Evolutionary conservation across 2,113 vertebrate genomes (phyloP).

Genomic region (Myrmecophaga tridactyla): DNA sequence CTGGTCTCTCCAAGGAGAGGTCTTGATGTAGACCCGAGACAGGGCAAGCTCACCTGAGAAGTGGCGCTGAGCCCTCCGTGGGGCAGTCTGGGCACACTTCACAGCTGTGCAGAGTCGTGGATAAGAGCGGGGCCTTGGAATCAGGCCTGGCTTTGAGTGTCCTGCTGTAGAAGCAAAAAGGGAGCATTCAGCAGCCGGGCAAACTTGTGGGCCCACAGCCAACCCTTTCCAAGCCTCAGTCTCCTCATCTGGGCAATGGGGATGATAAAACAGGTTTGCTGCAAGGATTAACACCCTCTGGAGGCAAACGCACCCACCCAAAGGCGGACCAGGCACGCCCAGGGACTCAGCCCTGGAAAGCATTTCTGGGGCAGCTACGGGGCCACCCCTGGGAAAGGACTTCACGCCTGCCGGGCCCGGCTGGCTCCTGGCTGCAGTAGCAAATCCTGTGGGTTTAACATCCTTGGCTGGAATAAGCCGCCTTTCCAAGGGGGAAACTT

Average conservation of each 20-base stretch:
- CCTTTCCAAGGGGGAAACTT: conserved; percentile 63
- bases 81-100: too few relatives aligned
- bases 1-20: neutral
- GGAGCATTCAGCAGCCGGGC: accelerated
- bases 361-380: neutral
- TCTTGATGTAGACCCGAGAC: neutral
- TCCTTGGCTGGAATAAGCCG: conserved; percentile 59
- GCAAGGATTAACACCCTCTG: neutral
- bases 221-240: neutral
- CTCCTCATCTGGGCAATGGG: neutral
- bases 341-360: neutral
- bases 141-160: neutral
- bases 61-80: accelerated
- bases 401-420: neutral
- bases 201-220: neutral
- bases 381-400: neutral
- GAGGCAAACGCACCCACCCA: neutral
- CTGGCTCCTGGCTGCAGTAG: conserved; percentile 57
- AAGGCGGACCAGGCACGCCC: neutral
- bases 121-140: neutral
- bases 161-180: accelerated
- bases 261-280: neutral
- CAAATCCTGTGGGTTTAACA: conserved; percentile 52
- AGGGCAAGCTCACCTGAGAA: neutral
- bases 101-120: neutral